phyloP scores from a whole-genome alignment of 37 sponge, comb jelly and placozoan species.

The Halichondria panicea region DNA sequence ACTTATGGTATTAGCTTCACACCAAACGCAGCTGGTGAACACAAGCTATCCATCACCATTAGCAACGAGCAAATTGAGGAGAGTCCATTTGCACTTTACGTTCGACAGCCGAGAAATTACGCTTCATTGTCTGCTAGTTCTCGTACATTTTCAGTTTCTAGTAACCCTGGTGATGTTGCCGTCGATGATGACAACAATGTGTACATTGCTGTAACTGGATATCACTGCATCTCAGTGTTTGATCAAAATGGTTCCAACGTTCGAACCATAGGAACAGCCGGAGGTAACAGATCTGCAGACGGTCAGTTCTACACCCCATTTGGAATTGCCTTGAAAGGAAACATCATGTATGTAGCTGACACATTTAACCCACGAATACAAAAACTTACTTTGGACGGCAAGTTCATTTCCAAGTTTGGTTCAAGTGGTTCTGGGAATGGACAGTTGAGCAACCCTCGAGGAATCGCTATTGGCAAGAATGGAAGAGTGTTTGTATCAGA shows the following conservation, averaged over 20 bases:
- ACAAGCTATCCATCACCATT: constrained; percentile 29
- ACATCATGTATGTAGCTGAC: constrained; percentile 47
- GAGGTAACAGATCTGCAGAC: constrained; percentile 21
- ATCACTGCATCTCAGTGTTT: constrained; percentile 27
- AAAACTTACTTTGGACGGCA: constrained; percentile 15
- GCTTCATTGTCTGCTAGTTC: background rate
- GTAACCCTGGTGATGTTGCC: constrained; percentile 26
- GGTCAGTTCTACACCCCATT: constrained; percentile 42
- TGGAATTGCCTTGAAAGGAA: constrained; percentile 39
- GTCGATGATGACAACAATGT: constrained; percentile 30
- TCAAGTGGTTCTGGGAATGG: constrained; percentile 21
- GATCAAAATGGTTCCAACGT: constrained; percentile 7
- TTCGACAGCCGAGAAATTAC: constrained; percentile 3
- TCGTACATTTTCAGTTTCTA: background rate
- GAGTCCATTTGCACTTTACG: constrained; percentile 31
- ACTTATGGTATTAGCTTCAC: constrained; percentile 27
- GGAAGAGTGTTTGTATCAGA: constrained; percentile 44
- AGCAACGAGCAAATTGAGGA: background rate
- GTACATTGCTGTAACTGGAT: constrained; percentile 11
- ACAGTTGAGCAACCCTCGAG: constrained; percentile 30
- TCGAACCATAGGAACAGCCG: constrained; percentile 9
- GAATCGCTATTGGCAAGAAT: constrained; percentile 18
- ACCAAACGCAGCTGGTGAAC: constrained; percentile 16
- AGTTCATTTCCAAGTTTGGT: constrained; percentile 41
- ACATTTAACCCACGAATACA: constrained; percentile 31